Base-by-base conservation (phyloP, 2,113 vertebrate species). In the Octodon degus region DNA sequence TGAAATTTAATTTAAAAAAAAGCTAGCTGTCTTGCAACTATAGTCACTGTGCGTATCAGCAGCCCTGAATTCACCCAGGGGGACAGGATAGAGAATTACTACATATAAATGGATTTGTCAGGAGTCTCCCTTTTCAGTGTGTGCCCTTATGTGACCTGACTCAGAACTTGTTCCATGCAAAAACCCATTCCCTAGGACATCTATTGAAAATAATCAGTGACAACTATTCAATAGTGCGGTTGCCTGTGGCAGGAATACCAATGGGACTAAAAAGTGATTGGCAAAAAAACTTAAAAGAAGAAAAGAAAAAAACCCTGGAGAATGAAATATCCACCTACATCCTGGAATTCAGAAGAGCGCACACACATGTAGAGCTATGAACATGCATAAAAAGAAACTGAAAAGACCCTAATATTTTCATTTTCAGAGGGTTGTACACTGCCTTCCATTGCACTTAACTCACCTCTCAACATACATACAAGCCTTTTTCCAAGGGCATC, bases 191-290 rank as follows among this genome's bases (percentile, higher is more conserved):
- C 43, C n/a, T 30, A 22, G 80, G 84, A 50, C 12, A 30, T 63
- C 76, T 70, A 67, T n/a, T 30, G 27, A 82, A 93, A 90, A 93
- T 17, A 77, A 94, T 89, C 72, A 50, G 43, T 79, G 65, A 82
- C 77, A 85, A 85, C 3, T 58, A 65, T 70, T 93, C 72, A 63
- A 50, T 53, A 81, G 11, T 34, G 27, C 32, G 43, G 92, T 50
- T 80, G 74, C 43, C 82, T 20, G 40, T 79, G 62, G 68, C 50
- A 72, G 60, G 32, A 60, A 62, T 43, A 30, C 34, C 9, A 50
- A 60, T 76, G 74, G 27, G 30, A 24, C 27, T 87, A 92, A 53
- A 11, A 84, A 76, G 47, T 60, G 10, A 30, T 43, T 40, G 74
- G 37, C 19, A 43, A 62, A 37, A 74, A 83, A 5, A 13, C 37